A percentile compares a stretch with the other conserved stretches of the same genome.
phyloP scores from a whole-genome alignment of 2,113 vertebrate genomes.

The Zosterops pallidus region DNA sequence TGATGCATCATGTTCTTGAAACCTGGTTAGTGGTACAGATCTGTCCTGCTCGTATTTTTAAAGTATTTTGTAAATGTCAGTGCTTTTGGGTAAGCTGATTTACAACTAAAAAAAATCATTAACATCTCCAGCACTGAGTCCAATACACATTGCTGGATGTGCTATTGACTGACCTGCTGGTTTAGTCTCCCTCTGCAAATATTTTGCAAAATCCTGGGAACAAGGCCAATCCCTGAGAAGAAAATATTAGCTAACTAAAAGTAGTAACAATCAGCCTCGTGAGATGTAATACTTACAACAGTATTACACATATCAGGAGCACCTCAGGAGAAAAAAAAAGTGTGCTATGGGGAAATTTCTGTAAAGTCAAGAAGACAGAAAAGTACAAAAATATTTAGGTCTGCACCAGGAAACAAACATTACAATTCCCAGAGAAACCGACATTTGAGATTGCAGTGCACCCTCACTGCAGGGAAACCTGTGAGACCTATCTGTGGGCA shows the following conservation, averaged over 20 bases:
- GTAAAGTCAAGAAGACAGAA: neutral
- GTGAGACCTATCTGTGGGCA: neutral
- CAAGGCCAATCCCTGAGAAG: conserved; percentile 21
- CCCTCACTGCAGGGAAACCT: neutral
- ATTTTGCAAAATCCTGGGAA: conserved; percentile 63
- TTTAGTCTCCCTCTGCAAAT: conserved; percentile 17
- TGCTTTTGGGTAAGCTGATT: neutral
- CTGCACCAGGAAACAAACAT: neutral
- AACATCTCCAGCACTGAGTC: neutral
- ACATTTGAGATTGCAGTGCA: neutral
- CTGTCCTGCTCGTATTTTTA: neutral
- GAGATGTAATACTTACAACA: neutral
- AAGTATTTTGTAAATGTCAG: neutral
- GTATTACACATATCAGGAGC: neutral
- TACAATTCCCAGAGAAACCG: neutral
- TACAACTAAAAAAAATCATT: neutral
- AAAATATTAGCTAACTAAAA: conserved; percentile 27
- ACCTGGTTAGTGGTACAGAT: neutral
- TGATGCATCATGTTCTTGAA: conserved; percentile 15
- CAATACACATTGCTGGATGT: neutral
- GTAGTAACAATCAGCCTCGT: neutral
- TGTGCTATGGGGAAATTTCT: neutral
- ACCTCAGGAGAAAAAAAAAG: neutral
- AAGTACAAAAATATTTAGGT: neutral
- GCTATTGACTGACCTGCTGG: conserved; percentile 4